Conservation (phyloP, 2,113 vertebrate species). For the Cercocebus atys region DNA sequence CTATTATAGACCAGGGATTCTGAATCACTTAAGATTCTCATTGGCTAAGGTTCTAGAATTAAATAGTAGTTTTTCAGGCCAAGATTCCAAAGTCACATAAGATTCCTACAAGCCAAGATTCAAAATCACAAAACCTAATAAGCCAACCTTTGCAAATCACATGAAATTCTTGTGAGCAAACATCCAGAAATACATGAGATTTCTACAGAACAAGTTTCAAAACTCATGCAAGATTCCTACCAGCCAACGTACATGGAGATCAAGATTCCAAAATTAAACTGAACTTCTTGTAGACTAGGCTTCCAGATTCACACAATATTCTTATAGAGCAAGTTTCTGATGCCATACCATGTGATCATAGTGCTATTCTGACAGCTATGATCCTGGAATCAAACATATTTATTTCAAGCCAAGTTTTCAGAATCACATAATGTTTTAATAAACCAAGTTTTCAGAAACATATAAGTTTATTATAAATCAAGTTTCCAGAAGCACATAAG, state of each 20-base stretch:
- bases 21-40: background rate
- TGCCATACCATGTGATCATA: background rate
- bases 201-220: background rate
- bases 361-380: background rate
- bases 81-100: background rate
- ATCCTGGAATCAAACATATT: background rate
- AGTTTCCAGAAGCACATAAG: constrained; percentile 26
- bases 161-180: background rate
- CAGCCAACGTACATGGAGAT: background rate
- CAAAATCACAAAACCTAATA: background rate
- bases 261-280: background rate
- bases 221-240: background rate
- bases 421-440: background rate
- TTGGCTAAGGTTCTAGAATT: background rate
- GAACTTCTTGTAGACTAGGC: background rate
- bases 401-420: constrained; percentile 28
- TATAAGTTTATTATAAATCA: constrained; percentile 16
- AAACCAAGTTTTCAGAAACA: constrained; percentile 46
- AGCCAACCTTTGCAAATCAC: background rate
- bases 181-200: background rate
- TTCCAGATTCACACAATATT: constrained; percentile 6
- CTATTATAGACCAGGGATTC: background rate
- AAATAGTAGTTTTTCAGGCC: background rate
- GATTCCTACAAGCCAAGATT: background rate
- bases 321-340: constrained; percentile 21